phyloP scores from a whole-genome alignment of 2,797 vertebrate species.

The Glyptemys insculpta region DNA sequence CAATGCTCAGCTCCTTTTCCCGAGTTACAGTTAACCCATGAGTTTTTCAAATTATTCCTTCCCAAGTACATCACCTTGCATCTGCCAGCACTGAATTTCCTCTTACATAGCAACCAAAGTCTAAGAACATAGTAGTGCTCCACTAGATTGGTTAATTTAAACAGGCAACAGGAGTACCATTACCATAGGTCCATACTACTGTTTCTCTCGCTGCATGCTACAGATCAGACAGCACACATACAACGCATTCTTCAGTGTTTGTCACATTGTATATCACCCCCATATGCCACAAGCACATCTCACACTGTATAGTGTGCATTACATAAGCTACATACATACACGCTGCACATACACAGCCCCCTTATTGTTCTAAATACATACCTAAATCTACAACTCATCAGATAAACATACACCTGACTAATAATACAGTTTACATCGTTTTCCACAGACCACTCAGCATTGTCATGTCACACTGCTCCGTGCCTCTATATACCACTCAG shows the following conservation, averaged over 20 bases:
- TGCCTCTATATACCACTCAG: neutral
- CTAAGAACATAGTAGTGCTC: neutral
- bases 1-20: slow-evolving; percentile 7
- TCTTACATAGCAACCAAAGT: rapidly evolving
- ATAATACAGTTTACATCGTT: neutral
- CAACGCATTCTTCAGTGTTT: rapidly evolving
- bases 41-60: neutral
- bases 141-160: rapidly evolving
- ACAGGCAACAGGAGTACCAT: neutral
- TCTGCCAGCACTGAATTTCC: neutral
- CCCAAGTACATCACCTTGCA: neutral
- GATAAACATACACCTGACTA: neutral
- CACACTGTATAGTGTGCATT: neutral
- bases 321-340: neutral
- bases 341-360: rapidly evolving
- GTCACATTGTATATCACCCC: neutral
- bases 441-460: neutral
- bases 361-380: neutral
- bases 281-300: neutral
- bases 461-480: neutral
- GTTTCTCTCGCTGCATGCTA: neutral
- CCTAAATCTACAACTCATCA: neutral
- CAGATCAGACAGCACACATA: neutral
- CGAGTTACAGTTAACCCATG: neutral
- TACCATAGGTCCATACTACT: neutral